phyloP scores from a whole-genome alignment of 2,888 invertebrate species.

The Mimas tiliae region DNA sequence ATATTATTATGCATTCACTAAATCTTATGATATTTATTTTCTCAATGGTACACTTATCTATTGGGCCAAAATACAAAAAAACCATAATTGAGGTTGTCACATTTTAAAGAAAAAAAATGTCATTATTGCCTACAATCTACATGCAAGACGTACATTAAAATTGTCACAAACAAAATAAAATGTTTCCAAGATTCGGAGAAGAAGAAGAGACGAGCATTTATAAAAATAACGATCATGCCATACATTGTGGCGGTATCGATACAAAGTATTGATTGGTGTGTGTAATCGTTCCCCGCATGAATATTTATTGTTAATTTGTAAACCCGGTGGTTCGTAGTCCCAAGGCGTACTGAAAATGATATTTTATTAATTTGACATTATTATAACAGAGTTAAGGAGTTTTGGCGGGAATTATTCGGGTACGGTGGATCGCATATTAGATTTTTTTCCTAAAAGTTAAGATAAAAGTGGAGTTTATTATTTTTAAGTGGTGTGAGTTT shows the following conservation, averaged over 20 bases:
- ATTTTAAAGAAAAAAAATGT: not conserved
- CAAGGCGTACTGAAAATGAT: constrained; percentile 66
- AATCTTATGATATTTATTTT: no score
- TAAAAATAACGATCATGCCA: constrained; percentile 50
- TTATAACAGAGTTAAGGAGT: constrained; percentile 68
- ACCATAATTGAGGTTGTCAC: not conserved
- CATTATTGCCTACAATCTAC: not conserved
- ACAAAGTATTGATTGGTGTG: constrained; percentile 47
- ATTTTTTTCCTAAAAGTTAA: no score
- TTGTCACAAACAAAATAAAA: constrained; percentile 28
- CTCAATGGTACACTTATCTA: not conserved
- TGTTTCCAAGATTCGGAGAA: constrained; percentile 34
- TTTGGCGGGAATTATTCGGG: no score
- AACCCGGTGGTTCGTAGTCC: constrained; percentile 67
- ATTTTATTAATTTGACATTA: constrained; percentile 71
- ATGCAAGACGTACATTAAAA: constrained; percentile 15
- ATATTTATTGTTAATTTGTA: constrained; percentile 82
- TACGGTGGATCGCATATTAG: no score
- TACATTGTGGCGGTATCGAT: constrained; percentile 53
- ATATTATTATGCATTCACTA: no score
- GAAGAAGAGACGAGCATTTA: constrained; percentile 43
- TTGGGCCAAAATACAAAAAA: not conserved
- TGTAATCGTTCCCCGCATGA: constrained; percentile 66
- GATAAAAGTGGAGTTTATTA: no score
- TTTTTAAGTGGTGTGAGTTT: no score